Evolutionary conservation across 1,140 invertebrate species (phyloP), one percentile per base, ranked within the genome.

Genomic region (Dreissena polymorpha): DNA sequence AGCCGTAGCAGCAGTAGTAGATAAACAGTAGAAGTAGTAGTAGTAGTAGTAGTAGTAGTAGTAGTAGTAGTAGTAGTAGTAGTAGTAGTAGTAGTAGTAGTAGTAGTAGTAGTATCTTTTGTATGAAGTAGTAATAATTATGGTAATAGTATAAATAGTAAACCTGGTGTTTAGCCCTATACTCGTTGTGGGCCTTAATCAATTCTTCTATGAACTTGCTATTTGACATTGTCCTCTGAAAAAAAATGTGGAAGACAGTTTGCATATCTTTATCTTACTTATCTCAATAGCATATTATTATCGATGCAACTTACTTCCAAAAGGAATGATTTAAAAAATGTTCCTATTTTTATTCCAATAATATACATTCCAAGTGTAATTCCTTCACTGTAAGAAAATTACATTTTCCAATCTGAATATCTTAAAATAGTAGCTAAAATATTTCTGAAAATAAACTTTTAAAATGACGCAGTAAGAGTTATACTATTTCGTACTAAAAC

Each of bases 111-210:
- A 10, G 16, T 10, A 60, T 6, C 6, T 23, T 60, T 60, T 3
- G 57, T n/a, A 6, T n/a, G 2, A n/a, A 60, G 21, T 60, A 23
- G 57, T n/a, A 23, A 18, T 23, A 18, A 60, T 60, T 60, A 60
- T 60, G 10, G 8, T 39, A 5, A 60, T 23, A 12, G 12, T 12
- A 55, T 12, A 55, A 55, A 12, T 70, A 63, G 39, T 63, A 51
- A 18, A 95, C 95, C 68, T 95, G 94, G 91, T 98, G 97, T 87
- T 95, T 95, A 85, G 93, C 93, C 84, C 97, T 93, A 87, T 96
- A 97, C 69, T 96, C 95, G 90, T 97, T 97, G 90, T 97, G 96
- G 27, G 95, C 93, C 68, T 95, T 93, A 13, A 91, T 70, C 10
- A 89, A 85, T 3, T 91, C 89, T 0, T 92, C 91, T 6, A 87